A percentile compares a stretch with the other conserved stretches of the same genome.
These are phyloP conservation scores for Vicugna pacos DNA, from an alignment of 2,113 vertebrate genomes.

Conservation along the genomic window DNA sequence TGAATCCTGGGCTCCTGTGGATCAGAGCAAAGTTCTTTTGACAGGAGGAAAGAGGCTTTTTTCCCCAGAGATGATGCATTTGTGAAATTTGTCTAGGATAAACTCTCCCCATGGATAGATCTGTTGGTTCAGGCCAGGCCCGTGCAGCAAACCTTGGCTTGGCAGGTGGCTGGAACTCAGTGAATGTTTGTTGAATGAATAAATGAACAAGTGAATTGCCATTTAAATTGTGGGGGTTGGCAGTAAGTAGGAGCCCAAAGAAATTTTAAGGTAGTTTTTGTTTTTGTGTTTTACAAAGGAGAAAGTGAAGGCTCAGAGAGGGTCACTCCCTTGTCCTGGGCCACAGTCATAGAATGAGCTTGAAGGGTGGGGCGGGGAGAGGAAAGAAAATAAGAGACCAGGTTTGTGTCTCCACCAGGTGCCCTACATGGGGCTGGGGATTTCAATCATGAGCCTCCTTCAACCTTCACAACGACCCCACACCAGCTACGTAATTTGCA, in stretches of 20 bases:
- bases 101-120: neutral
- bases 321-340: neutral
- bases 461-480: neutral
- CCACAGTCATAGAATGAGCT: neutral
- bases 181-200: neutral
- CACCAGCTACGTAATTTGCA: neutral
- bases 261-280: neutral
- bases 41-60: neutral
- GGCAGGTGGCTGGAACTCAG: neutral
- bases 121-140: neutral
- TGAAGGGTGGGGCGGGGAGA: neutral
- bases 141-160: neutral
- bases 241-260: neutral
- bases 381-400: neutral
- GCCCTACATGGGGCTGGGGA: accelerated
- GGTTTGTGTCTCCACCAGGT: accelerated
- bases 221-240: neutral
- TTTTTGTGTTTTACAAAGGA: neutral
- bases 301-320: neutral
- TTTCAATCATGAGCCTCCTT: too few relatives aligned
- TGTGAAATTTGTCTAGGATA: neutral
- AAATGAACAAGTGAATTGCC: neutral
- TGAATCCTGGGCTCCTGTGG: too few relatives aligned
- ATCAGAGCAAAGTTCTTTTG: neutral
- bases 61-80: neutral